These are phyloP conservation scores for Brachionus asplanchnoidis DNA, from an alignment of 1,140 invertebrate genomes.

Conservation along the genomic window DNA sequence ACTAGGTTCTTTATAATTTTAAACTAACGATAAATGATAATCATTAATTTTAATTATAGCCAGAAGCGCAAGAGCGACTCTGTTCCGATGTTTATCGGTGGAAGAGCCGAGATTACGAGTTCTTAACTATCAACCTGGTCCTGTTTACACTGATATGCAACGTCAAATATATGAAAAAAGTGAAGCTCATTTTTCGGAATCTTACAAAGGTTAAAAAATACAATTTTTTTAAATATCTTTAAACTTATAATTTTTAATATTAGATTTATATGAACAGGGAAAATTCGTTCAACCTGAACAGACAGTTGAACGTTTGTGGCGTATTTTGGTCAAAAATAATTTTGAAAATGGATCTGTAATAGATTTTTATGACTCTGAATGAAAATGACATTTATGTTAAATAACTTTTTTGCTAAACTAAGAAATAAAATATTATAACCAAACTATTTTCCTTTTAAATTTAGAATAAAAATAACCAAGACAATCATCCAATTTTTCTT, in stretches of 20 bases:
- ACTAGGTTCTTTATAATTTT: background rate
- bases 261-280: constrained; percentile 27
- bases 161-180: constrained; percentile 41
- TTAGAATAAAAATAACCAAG: background rate
- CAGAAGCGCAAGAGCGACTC: constrained; percentile 79
- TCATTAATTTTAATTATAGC: constrained; percentile 44
- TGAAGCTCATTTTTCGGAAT: background rate
- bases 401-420: background rate
- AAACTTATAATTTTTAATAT: background rate
- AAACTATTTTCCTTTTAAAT: too few relatives aligned
- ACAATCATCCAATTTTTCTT: background rate
- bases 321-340: background rate
- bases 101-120: constrained; percentile 73
- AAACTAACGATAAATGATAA: background rate
- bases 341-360: constrained; percentile 8
- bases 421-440: background rate
- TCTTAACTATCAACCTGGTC: constrained; percentile 86
- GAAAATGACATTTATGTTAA: background rate
- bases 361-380: constrained; percentile 14
- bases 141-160: constrained; percentile 84
- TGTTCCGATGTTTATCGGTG: constrained; percentile 72
- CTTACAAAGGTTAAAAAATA: constrained; percentile 5
- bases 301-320: background rate
- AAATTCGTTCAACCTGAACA: constrained; percentile 5
- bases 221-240: background rate